These are phyloP conservation scores for Julus scandinavius DNA, from an alignment of 2,888 invertebrate species.

Conservation along the genomic window DNA sequence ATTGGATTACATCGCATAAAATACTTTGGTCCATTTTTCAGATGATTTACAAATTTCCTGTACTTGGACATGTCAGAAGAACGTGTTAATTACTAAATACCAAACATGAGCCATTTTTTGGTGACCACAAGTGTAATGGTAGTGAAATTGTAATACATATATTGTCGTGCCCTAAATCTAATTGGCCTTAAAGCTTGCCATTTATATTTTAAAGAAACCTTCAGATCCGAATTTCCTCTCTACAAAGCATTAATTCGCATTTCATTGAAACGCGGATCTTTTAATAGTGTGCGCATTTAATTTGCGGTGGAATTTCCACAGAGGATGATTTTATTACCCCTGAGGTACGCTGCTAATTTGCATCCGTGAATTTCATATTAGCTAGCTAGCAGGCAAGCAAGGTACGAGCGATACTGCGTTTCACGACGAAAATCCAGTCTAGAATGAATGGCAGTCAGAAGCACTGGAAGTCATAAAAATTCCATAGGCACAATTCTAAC, in stretches of 20 bases:
- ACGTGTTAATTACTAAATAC: background rate
- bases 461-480: constrained; percentile 36
- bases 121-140: background rate
- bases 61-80: background rate
- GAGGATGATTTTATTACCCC: constrained; percentile 46
- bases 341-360: constrained; percentile 39
- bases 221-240: background rate
- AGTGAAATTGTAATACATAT: background rate
- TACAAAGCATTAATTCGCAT: constrained; percentile 33
- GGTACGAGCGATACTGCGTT: background rate
- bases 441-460: background rate
- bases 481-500: constrained; percentile 35
- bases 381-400: background rate
- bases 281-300: constrained; percentile 37
- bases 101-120: background rate
- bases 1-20: too few relatives aligned
- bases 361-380: constrained; percentile 45
- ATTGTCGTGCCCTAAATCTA: background rate
- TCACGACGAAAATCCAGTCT: background rate
- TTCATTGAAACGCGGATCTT: constrained; percentile 43
- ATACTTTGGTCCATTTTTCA: background rate
- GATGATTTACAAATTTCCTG: background rate
- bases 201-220: background rate
- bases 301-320: constrained; percentile 45
- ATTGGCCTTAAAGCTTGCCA: background rate